phyloP scores from a whole-genome alignment of 2,888 invertebrate genomes.

The Tanytarsus gracilentus region DNA sequence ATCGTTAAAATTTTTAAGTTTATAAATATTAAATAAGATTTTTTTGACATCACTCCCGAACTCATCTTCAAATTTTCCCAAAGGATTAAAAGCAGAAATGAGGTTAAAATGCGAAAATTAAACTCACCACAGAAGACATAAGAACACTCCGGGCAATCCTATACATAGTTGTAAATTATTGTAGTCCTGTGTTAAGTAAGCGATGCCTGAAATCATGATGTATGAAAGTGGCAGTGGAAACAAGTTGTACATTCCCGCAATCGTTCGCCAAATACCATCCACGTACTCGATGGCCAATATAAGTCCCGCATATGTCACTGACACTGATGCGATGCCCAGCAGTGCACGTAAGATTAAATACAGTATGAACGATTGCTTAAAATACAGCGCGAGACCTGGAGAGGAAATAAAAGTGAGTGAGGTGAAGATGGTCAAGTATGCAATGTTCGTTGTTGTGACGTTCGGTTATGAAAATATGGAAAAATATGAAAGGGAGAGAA shows the following conservation, averaged over 20 bases:
- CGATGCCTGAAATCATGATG: conserved; percentile 61
- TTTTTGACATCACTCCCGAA: too few species aligned
- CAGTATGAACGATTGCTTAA: conserved; percentile 60
- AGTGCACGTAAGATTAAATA: conserved; percentile 60
- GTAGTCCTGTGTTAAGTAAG: conserved; percentile 63
- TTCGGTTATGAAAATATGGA: too few species aligned
- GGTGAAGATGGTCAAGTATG: too few species aligned
- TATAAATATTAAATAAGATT: too few species aligned
- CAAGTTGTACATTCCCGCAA: conserved; percentile 70
- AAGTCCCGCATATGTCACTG: conserved; percentile 71
- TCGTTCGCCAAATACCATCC: conserved; percentile 69
- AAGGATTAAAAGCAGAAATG: not conserved
- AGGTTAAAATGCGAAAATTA: not conserved
- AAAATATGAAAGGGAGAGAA: too few species aligned
- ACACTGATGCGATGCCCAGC: conserved; percentile 69
- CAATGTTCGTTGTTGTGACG: too few species aligned
- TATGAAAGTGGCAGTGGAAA: conserved; percentile 71
- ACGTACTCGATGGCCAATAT: conserved; percentile 70
- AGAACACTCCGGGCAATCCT: conserved; percentile 60
- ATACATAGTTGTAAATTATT: conserved; percentile 61
- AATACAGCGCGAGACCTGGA: conserved; percentile 54
- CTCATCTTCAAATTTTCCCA: too few species aligned
- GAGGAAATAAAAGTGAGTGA: too few species aligned
- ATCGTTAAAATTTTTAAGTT: too few species aligned
- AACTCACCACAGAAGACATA: conserved; percentile 57